phyloP scores from a whole-genome alignment of 2,113 vertebrate species.

The Notarius quadriscutis region DNA sequence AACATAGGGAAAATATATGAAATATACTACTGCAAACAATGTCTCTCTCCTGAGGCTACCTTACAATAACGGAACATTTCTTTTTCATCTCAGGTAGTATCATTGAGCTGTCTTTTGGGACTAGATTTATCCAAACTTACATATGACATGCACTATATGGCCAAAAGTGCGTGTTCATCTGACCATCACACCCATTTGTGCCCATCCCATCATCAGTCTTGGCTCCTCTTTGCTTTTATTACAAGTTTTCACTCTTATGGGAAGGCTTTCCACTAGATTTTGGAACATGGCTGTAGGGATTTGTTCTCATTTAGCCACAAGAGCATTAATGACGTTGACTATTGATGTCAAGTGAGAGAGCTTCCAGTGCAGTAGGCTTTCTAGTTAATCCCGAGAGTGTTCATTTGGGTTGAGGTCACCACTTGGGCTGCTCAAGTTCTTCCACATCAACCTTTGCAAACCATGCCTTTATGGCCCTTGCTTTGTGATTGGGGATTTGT shows the following conservation, averaged over 20 bases:
- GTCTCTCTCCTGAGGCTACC: constrained; percentile 44
- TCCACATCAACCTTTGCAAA: neutral
- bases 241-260: neutral
- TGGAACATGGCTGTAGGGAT: neutral
- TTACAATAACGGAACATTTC: constrained; percentile 52
- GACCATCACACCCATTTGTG: neutral
- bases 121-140: constrained; percentile 5
- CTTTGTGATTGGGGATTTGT: neutral
- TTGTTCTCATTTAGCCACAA: neutral
- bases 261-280: neutral
- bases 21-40: constrained; percentile 46
- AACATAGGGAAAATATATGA: constrained; percentile 26
- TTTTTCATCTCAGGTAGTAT: constrained; percentile 76
- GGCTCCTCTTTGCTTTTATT: neutral
- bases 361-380: neutral
- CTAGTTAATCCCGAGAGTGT: neutral
- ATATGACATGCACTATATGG: neutral
- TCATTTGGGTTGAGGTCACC: neutral
- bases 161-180: neutral
- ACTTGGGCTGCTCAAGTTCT: neutral
- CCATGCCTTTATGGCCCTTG: neutral
- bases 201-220: neutral
- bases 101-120: constrained; percentile 29
- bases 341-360: neutral
- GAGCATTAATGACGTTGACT: neutral